Evolutionary conservation across 2,888 invertebrate genomes (phyloP).

Genomic region (Gasteruption jaculator): DNA sequence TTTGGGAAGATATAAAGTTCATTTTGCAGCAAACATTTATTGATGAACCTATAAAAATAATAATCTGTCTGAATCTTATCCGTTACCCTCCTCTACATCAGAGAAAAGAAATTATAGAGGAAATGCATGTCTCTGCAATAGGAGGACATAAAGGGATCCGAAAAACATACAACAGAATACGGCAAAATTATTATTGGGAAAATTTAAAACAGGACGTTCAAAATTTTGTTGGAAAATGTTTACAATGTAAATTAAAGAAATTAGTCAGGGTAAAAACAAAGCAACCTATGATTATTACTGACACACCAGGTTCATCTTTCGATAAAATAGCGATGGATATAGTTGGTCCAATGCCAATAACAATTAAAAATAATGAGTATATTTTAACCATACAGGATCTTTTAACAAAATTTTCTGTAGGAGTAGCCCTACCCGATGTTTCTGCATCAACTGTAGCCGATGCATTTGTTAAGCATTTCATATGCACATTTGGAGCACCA

Average conservation of each 20-base stretch:
- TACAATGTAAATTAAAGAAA: slow-evolving; percentile 21
- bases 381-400: slow-evolving; percentile 21
- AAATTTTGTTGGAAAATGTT: slow-evolving; percentile 15
- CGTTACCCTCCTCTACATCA: not conserved
- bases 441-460: slow-evolving; percentile 19
- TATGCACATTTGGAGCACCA: slow-evolving; percentile 23
- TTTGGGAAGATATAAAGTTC: no score
- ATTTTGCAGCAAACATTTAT: no score
- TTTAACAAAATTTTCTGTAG: slow-evolving; percentile 18
- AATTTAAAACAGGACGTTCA: slow-evolving; percentile 19
- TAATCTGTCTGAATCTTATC: not conserved
- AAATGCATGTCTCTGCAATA: slow-evolving; percentile 13
- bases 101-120: slow-evolving; percentile 12
- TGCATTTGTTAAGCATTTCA: slow-evolving; percentile 22
- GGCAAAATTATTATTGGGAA: slow-evolving; percentile 18
- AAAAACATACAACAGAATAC: slow-evolving; percentile 19
- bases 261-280: slow-evolving; percentile 17
- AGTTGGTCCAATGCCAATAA: slow-evolving; percentile 20
- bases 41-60: no score
- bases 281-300: slow-evolving; percentile 21
- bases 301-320: no score
- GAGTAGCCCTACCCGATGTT: slow-evolving; percentile 16
- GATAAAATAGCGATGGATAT: slow-evolving; percentile 20
- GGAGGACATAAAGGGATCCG: slow-evolving; percentile 21
- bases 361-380: slow-evolving; percentile 27